These are phyloP conservation scores for Callopanchax toddi DNA, from an alignment of 2,113 vertebrate genomes.

Conservation along the genomic window DNA sequence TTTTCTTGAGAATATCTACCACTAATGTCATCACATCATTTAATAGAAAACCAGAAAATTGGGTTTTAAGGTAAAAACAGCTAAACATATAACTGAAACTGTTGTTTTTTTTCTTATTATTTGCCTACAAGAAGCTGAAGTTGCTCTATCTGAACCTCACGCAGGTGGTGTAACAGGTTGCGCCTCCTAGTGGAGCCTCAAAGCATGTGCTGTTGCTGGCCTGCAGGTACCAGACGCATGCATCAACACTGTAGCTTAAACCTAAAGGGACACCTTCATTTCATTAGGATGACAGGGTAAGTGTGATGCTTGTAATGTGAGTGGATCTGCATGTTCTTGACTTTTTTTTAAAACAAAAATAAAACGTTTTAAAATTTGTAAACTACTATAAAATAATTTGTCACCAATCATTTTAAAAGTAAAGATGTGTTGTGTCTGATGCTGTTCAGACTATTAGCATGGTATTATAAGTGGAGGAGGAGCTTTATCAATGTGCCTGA, in stretches of 20 bases:
- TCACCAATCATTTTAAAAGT: too few species aligned
- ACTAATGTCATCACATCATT: constrained; percentile 38
- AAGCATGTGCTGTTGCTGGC: too few species aligned
- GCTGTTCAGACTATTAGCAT: constrained; percentile 7
- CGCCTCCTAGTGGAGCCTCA: too few species aligned
- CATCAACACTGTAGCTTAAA: constrained; percentile 30
- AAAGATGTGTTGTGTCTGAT: constrained; percentile 13
- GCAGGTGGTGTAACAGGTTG: too few species aligned
- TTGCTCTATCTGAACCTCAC: too few species aligned
- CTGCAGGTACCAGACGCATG: too few species aligned
- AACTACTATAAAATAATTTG: too few species aligned
- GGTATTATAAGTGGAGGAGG: constrained; percentile 33
- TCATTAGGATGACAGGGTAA: constrained; percentile 18
- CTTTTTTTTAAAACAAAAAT: not conserved
- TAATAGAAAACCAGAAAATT: constrained; percentile 10
- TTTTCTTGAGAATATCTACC: constrained; percentile 37
- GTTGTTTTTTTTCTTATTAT: too few species aligned
- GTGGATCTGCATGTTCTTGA: not conserved
- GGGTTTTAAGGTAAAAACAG: constrained; percentile 35
- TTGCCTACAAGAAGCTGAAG: too few species aligned
- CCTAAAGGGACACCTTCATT: constrained; percentile 28
- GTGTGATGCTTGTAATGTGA: not conserved
- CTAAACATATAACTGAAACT: not conserved
- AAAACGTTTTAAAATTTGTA: too few species aligned
- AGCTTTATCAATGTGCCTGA: constrained; percentile 45